A percentile compares a stretch with the other conserved stretches of the same genome.
Conservation (phyloP, 2,888 invertebrate genomes). For the Ceramica pisi region DNA sequence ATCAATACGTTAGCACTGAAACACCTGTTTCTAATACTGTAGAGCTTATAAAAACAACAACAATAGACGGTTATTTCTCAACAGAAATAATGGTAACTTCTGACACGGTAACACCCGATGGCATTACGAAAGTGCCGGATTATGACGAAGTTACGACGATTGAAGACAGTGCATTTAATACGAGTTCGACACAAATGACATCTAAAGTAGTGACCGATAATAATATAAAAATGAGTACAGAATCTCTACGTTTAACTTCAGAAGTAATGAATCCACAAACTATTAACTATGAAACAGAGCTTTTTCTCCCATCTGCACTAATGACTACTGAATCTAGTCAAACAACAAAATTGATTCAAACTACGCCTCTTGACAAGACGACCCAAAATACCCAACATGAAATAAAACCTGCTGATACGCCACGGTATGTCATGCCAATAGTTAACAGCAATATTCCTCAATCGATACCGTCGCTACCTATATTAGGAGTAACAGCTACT, state of each 20-base stretch:
- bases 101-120: not conserved
- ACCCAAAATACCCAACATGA: not conserved
- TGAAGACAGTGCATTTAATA: slow-evolving; percentile 4
- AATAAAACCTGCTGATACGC: not conserved
- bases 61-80: not conserved
- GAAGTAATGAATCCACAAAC: slow-evolving; percentile 2
- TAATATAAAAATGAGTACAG: not conserved
- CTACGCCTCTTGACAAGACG: not conserved
- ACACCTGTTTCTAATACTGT: not conserved
- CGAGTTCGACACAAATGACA: slow-evolving; percentile 4
- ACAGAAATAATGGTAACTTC: not conserved
- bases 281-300: not conserved
- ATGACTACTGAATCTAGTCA: not conserved
- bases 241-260: not conserved
- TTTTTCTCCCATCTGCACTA: not conserved
- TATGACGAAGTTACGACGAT: not conserved
- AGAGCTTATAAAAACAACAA: not conserved
- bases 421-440: not conserved
- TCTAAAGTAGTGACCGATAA: not conserved
- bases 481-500: not conserved
- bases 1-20: slow-evolving; percentile 4
- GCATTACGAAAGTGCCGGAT: not conserved
- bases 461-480: not conserved
- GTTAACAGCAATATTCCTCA: not conserved
- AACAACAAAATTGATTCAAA: not conserved